Evolutionary conservation across 2,797 vertebrate genomes (phyloP), one percentile per base, ranked within the genome.

Genomic region (Brachyalestes nurse): DNA sequence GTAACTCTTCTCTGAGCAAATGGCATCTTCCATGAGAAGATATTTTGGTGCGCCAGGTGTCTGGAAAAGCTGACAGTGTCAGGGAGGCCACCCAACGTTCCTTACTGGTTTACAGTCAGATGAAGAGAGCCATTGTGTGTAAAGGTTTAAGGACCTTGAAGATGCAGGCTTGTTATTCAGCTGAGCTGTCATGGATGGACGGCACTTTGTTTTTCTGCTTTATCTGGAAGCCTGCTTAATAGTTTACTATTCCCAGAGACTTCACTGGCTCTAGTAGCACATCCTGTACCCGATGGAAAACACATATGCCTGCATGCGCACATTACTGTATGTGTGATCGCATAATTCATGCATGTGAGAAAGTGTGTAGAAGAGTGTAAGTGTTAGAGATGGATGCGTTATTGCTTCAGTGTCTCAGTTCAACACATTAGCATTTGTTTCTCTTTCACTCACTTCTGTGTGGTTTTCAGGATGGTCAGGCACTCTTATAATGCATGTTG

Each of bases 51-150:
- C 72, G 74, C 6, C 78, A 51, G 87, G 85, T 87, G 91, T 92
- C 89, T 94, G 91, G 92, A 92, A 92, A 91, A 91, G 57, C 66
- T 80, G 82, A 89, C 83, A 65, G 75, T 84, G 83, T 83, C 81
- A 83, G 69, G 34, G 81, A 80, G 77, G 82, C 72, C 81, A 84
- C 74, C 77, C 65, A 82, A 78, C 65, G 79, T 74, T 84, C 83
- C 87, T 92, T 92, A 93, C 90, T 92, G 88, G 89, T 91, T 91
- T 91, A 82, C 84, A 89, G 91, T 84, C 88, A 88, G 86, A 93
- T 91, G 87, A 93, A 93, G 82, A 85, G 88, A 86, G 74, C 86
- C 87, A 91, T 93, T 93, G 91, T 93, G 90, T 91, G 79, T 85
- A 72, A 79, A 79, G 88, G 85, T 73, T 77, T 78, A 86, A 80